phyloP scores from a whole-genome alignment of 2,888 invertebrate species.

The Empis stercorea region DNA sequence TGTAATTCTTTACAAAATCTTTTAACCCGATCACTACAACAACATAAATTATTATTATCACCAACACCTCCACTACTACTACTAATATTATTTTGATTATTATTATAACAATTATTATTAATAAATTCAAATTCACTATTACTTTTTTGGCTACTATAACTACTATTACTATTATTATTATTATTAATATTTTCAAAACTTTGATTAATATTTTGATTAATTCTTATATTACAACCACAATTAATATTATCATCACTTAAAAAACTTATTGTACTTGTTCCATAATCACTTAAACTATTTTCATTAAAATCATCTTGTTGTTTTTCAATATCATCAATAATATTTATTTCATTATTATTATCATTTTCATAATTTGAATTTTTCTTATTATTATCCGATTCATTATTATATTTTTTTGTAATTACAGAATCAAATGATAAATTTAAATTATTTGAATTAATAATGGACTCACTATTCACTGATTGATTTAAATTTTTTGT shows the following conservation, averaged over 20 bases:
- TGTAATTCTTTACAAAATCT: not conserved
- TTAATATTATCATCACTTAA: constrained; percentile 6
- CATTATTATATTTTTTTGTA: constrained; percentile 1
- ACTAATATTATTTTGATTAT: not conserved
- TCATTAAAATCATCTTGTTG: constrained; percentile 1
- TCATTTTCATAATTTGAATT: not conserved
- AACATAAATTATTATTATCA: not conserved
- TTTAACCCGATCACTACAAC: constrained; percentile 1
- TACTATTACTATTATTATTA: not conserved
- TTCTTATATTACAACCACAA: not conserved
- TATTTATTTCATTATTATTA: not conserved
- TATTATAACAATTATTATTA: not conserved
- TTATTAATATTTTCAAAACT: not conserved
- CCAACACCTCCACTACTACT: not conserved
- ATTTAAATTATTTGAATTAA: constrained; percentile 4
- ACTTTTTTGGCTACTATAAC: not conserved
- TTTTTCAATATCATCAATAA: not conserved
- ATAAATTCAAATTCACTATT: not conserved
- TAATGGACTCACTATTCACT: too few relatives aligned
- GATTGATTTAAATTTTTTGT: too few relatives aligned
- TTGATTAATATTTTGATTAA: not conserved
- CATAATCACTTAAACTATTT: constrained; percentile 10
- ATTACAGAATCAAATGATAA: constrained; percentile 6
- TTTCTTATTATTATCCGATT: not conserved
- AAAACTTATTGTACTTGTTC: constrained; percentile 11